Percentiles rank a stretch among this genome's conserved stretches.
These are phyloP conservation scores for Xiphorhynchus elegans DNA, from an alignment of 2,113 vertebrate species.

Conservation along the genomic window DNA sequence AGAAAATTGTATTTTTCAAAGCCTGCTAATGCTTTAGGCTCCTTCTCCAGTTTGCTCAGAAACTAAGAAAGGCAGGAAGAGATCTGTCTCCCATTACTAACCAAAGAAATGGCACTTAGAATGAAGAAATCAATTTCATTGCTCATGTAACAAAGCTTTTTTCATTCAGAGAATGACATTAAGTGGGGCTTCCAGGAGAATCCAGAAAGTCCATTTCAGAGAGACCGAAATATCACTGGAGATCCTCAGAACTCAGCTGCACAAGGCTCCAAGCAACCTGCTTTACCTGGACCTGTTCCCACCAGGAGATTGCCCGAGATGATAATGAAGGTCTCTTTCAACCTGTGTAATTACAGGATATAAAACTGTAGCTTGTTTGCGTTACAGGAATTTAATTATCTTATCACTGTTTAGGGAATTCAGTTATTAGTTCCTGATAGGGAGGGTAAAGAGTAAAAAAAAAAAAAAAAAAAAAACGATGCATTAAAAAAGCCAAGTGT, in stretches of 20 bases:
- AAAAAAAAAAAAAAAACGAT: not conserved
- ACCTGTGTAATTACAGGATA: not conserved
- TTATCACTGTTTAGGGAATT: not conserved
- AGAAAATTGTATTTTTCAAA: not conserved
- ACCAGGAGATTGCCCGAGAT: not conserved
- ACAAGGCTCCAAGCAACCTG: not conserved
- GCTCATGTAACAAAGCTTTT: not conserved
- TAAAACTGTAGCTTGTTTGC: not conserved
- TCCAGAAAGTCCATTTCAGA: not conserved
- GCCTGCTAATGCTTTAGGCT: not conserved
- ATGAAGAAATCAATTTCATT: not conserved
- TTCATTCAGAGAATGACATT: not conserved
- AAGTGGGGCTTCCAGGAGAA: not conserved
- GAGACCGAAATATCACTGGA: not conserved
- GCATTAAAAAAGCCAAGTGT: not conserved
- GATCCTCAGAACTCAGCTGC: not conserved
- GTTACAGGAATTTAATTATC: not conserved
- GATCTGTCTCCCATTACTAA: not conserved
- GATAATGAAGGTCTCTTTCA: not conserved
- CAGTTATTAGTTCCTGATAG: not conserved
- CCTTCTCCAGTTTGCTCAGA: not conserved
- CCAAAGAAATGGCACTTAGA: not conserved
- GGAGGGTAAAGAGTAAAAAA: not conserved
- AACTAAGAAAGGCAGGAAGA: not conserved
- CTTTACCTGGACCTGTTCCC: not conserved